These are phyloP conservation scores for Ctenoplectra terminalis DNA, from an alignment of 1,140 invertebrate genomes.

Conservation along the genomic window DNA sequence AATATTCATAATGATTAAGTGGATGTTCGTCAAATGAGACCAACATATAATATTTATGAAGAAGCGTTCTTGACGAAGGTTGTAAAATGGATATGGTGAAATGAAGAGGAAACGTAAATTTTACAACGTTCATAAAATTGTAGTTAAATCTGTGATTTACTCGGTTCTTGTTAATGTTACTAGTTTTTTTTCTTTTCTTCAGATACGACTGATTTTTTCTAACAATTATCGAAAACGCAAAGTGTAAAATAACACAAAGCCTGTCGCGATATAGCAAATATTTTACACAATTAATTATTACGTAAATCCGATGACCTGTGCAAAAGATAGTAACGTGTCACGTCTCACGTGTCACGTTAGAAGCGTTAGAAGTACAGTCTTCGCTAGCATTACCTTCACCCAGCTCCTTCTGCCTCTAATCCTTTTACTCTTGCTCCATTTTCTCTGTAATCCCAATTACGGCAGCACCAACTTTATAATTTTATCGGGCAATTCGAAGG, in stretches of 20 bases:
- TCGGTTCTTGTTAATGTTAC: background rate
- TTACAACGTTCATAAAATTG: background rate
- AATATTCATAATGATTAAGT: background rate
- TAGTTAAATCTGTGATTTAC: background rate
- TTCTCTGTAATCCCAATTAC: slow-evolving; percentile 41
- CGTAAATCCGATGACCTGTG: slow-evolving; percentile 31
- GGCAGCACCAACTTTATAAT: background rate
- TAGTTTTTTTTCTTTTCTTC: background rate
- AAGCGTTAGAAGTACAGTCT: slow-evolving; percentile 58
- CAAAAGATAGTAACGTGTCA: slow-evolving; percentile 17
- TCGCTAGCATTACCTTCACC: slow-evolving; percentile 49
- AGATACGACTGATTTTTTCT: too few relatives aligned
- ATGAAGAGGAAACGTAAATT: background rate
- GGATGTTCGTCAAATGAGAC: background rate
- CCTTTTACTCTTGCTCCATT: slow-evolving; percentile 48
- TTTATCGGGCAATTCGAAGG: background rate
- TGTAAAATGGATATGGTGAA: background rate
- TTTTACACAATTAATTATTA: slow-evolving; percentile 39
- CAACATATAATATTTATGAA: too few relatives aligned
- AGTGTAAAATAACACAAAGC: background rate
- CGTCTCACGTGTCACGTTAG: slow-evolving; percentile 56
- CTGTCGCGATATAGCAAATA: background rate
- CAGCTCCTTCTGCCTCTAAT: slow-evolving; percentile 12
- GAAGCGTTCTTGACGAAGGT: background rate
- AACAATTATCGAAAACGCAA: too few relatives aligned